These are phyloP conservation scores for Pampusana beccarii DNA, from an alignment of 2,113 vertebrate genomes.

Conservation along the genomic window DNA sequence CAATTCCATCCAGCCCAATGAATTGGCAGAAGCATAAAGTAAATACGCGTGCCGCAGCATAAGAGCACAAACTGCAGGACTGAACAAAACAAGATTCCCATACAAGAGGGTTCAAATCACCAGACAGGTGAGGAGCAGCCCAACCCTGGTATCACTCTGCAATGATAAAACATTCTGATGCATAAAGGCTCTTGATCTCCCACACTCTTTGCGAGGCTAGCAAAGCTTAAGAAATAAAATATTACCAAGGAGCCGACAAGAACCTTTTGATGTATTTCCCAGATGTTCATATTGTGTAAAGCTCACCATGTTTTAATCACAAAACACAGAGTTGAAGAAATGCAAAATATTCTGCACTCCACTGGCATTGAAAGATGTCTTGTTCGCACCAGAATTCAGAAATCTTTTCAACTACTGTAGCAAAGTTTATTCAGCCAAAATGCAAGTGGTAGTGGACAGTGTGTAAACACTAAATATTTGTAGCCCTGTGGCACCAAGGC, in stretches of 20 bases:
- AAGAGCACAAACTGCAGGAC: not conserved
- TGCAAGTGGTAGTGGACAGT: not conserved
- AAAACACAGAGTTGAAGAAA: not conserved
- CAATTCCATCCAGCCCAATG: not conserved
- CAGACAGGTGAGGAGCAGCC: not conserved
- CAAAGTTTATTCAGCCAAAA: not conserved
- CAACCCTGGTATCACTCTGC: rapidly evolving
- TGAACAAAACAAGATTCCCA: not conserved
- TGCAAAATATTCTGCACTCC: not conserved
- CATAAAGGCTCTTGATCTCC: not conserved
- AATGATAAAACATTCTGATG: not conserved
- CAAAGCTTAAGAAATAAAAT: not conserved
- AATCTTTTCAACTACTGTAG: not conserved
- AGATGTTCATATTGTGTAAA: not conserved
- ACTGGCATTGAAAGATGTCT: not conserved
- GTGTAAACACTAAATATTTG: not conserved
- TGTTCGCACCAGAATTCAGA: not conserved
- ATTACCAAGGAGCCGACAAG: not conserved
- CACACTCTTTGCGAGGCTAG: not conserved
- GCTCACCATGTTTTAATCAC: not conserved
- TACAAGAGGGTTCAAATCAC: not conserved
- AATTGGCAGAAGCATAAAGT: not conserved
- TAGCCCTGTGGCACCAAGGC: not conserved
- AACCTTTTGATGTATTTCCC: not conserved
- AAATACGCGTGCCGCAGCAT: not conserved